A percentile compares a stretch with the other conserved stretches of the same genome.
These are phyloP conservation scores for Hololepta plana DNA, from an alignment of 2,888 invertebrate genomes.

Conservation along the genomic window DNA sequence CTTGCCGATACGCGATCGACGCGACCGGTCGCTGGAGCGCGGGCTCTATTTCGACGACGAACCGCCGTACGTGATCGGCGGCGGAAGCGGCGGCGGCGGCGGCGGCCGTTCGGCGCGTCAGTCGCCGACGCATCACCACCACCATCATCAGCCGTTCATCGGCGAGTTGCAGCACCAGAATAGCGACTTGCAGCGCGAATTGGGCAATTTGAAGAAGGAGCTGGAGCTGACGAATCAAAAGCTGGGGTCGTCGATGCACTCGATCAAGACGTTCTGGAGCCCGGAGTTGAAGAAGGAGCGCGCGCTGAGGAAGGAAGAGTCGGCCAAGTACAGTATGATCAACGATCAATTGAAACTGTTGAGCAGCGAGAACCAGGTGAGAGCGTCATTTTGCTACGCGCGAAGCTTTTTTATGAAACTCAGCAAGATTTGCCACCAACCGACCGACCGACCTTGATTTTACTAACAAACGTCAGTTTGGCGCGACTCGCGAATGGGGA, in stretches of 20 bases:
- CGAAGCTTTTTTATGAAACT: too few relatives aligned
- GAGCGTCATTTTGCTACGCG: too few relatives aligned
- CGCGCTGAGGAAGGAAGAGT: conserved; percentile 91
- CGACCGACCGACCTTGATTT: background rate
- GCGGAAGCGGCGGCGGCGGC: too few relatives aligned
- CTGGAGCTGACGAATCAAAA: conserved; percentile 93
- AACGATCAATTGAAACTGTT: conserved; percentile 92
- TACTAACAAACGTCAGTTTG: background rate
- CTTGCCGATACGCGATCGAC: conserved; percentile 65
- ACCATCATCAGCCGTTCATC: conserved; percentile 36
- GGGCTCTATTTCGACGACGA: conserved; percentile 54
- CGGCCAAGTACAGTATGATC: conserved; percentile 89
- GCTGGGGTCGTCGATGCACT: conserved; percentile 96
- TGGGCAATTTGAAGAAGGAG: conserved; percentile 81
- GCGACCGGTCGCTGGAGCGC: conserved; percentile 47
- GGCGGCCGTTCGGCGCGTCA: conserved; percentile 43
- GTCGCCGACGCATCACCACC: conserved; percentile 44
- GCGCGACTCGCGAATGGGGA: background rate
- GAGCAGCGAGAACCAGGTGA: conserved; percentile 92
- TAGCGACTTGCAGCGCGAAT: conserved; percentile 84
- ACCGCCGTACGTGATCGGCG: conserved; percentile 14
- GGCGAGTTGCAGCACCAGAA: conserved; percentile 88
- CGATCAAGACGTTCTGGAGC: conserved; percentile 99
- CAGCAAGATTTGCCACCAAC: too few relatives aligned
- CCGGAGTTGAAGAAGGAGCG: conserved; percentile 98